A percentile compares a stretch with the other conserved stretches of the same genome.
Conservation (phyloP, 2,113 vertebrate species). For the Sebastes schlegelii region DNA sequence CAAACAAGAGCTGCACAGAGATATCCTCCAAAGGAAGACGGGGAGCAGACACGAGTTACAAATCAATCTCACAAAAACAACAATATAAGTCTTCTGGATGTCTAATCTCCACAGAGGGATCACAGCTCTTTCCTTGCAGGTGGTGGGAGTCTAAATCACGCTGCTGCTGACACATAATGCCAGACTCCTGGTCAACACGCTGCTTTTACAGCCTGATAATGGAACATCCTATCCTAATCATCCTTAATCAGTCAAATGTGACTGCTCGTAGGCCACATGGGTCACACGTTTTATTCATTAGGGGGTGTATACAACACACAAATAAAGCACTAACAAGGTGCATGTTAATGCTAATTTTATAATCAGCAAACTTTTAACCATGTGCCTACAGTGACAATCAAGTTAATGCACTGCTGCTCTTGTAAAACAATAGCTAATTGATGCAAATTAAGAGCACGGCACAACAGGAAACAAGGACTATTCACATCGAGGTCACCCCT, state of each 20-base stretch:
- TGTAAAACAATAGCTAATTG: background rate
- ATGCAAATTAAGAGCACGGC: background rate
- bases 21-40: background rate
- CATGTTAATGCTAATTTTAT: background rate
- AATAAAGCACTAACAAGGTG: background rate
- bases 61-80: background rate
- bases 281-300: constrained; percentile 5
- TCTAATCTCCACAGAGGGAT: background rate
- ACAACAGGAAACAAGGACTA: background rate
- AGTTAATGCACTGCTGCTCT: background rate
- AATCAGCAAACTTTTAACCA: constrained; percentile 6
- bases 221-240: constrained; percentile 6
- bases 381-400: background rate
- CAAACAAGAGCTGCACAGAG: constrained; percentile 3
- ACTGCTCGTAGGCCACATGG: background rate
- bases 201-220: constrained; percentile 18
- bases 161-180: background rate
- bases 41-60: background rate
- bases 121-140: background rate
- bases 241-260: constrained; percentile 4
- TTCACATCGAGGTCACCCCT: no score
- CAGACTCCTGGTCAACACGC: background rate
- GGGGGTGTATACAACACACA: background rate
- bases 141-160: background rate
- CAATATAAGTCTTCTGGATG: background rate